Evolutionary conservation across 64 coral and sea anemone genomes (phyloP).

Genomic region (Actinia tenebrosa): DNA sequence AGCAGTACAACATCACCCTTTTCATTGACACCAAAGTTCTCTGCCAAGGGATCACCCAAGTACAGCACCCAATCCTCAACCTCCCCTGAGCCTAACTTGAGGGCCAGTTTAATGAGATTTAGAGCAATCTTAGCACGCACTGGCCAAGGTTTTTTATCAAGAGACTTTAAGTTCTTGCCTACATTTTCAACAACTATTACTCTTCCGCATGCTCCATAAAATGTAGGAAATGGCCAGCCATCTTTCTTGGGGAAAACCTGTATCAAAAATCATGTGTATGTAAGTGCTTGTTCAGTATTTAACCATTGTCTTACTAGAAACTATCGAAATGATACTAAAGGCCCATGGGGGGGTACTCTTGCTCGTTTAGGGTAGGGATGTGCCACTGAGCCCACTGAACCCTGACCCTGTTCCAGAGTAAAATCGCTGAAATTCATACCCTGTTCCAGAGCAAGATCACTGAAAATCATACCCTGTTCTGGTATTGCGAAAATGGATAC

Average conservation of each 20-base stretch:
- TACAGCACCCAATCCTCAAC: constrained; percentile 65
- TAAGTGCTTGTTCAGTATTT: no score
- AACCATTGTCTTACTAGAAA: neutral
- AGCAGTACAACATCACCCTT: constrained; percentile 43
- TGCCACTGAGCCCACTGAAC: no score
- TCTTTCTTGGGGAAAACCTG: constrained; percentile 58
- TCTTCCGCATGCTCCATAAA: constrained; percentile 74
- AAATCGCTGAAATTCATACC: no score
- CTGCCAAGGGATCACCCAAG: constrained; percentile 47
- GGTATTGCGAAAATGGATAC: no score
- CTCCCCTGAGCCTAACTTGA: constrained; percentile 35
- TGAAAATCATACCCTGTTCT: no score
- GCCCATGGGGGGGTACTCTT: no score
- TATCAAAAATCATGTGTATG: neutral
- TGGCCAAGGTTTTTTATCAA: constrained; percentile 44
- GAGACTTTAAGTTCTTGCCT: constrained; percentile 38
- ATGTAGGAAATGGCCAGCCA: constrained; percentile 80
- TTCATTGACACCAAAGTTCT: constrained; percentile 55
- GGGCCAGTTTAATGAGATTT: constrained; percentile 53
- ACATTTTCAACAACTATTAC: constrained; percentile 57
- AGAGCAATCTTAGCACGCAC: constrained; percentile 57
- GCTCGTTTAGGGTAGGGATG: no score
- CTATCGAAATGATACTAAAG: neutral
- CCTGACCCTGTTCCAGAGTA: no score
- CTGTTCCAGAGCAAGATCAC: no score